Conservation (phyloP, 2,113 vertebrate species). For the Myotis davidii region DNA sequence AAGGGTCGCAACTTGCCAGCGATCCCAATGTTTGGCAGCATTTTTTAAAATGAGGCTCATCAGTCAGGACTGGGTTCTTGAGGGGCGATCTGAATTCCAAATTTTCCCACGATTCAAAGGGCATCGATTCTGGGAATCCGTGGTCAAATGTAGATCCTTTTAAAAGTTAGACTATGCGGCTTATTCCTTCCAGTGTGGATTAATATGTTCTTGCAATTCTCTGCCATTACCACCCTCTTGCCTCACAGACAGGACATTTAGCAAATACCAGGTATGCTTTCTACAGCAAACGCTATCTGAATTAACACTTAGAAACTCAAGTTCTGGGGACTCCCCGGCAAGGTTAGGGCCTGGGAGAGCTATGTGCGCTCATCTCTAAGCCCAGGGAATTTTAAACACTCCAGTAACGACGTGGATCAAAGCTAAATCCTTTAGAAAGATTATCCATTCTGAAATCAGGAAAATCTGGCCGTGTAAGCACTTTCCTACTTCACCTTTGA, state of each 20-base stretch:
- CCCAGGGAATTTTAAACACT: constrained; percentile 78
- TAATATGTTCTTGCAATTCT: constrained; percentile 43
- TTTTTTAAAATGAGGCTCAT: not conserved
- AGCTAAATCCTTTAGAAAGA: constrained; percentile 90
- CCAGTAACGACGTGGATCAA: constrained; percentile 78
- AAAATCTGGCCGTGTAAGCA: constrained; percentile 82
- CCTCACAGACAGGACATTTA: constrained; percentile 13
- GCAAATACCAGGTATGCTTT: constrained; percentile 31
- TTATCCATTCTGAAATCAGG: constrained; percentile 84
- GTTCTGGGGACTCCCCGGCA: constrained; percentile 48
- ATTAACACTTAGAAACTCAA: constrained; percentile 43
- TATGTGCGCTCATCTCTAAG: constrained; percentile 72
- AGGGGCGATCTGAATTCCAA: constrained; percentile 41
- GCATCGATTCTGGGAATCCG: not conserved
- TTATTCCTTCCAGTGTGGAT: constrained; percentile 20
- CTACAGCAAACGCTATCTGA: constrained; percentile 53
- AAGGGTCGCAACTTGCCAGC: constrained; percentile 49
- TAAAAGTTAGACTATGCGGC: constrained; percentile 20
- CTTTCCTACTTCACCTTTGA: constrained; percentile 69
- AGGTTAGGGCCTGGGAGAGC: constrained; percentile 60
- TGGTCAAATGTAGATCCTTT: not conserved
- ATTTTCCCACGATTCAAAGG: not conserved
- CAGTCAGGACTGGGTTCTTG: not conserved
- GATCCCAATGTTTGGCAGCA: not conserved
- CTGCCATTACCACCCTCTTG: constrained; percentile 40